A percentile compares a stretch with the other conserved stretches of the same genome.
Evolutionary conservation across 2,797 vertebrate genomes (phyloP).

Genomic region (Dermochelys coriacea): DNA sequence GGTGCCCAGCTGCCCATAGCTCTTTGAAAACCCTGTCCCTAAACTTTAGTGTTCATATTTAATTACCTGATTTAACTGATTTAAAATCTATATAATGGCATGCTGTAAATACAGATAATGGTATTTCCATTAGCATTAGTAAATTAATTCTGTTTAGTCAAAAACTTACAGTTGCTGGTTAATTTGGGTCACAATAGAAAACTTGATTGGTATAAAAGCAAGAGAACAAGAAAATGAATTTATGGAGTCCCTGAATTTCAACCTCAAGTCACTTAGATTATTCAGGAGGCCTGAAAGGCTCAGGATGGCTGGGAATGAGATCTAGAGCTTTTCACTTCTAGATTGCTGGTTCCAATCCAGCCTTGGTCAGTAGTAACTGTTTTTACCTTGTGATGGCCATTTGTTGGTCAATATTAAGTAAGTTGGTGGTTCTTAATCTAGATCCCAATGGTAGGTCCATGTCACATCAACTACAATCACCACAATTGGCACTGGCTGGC

Average conservation of each 20-base stretch:
- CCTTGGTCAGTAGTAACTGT: background rate
- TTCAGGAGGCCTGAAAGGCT: background rate
- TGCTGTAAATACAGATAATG: background rate
- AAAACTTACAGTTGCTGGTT: background rate
- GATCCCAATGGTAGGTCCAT: background rate
- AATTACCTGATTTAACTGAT: background rate
- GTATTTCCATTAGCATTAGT: background rate
- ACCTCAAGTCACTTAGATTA: background rate
- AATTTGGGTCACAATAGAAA: background rate
- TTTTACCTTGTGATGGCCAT: background rate
- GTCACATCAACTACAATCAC: background rate
- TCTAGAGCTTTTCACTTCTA: background rate
- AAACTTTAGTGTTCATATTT: background rate
- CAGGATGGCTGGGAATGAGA: background rate
- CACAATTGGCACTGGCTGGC: background rate
- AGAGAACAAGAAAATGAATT: background rate
- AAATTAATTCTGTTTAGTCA: background rate
- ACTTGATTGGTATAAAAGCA: background rate
- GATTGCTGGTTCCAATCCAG: background rate
- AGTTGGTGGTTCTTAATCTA: background rate
- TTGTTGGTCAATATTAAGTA: fast-evolving
- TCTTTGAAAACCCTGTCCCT: background rate
- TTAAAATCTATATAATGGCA: background rate
- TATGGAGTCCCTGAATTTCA: background rate
- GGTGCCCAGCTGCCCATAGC: background rate